Evolutionary conservation across 2,888 invertebrate species (phyloP).

Genomic region (Cordylochernes scorpioides): DNA sequence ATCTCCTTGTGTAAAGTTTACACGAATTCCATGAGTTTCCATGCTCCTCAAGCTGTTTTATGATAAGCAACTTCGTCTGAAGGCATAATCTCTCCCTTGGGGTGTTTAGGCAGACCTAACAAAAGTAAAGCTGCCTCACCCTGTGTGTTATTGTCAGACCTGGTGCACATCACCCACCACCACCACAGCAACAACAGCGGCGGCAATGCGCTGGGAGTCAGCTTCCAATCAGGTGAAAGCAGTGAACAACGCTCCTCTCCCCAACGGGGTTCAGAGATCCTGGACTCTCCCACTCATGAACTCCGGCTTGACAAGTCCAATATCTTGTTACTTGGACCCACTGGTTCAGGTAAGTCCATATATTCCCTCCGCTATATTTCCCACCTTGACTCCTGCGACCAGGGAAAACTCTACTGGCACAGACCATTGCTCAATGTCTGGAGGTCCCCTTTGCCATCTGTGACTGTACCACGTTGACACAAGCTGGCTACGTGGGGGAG

Average conservation of each 20-base stretch:
- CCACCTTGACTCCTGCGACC: constrained; percentile 5
- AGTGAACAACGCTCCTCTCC: no score
- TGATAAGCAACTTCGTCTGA: no score
- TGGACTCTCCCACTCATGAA: constrained; percentile 53
- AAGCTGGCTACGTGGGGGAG: constrained; percentile 96
- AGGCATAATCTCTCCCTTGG: no score
- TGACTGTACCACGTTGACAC: constrained; percentile 84
- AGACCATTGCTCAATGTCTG: constrained; percentile 84
- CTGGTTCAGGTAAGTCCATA: constrained; percentile 40
- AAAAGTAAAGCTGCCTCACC: no score
- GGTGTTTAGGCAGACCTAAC: no score
- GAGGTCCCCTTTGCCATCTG: constrained; percentile 98
- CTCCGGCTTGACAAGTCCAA: constrained; percentile 77
- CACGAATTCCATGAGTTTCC: no score
- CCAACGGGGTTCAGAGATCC: constrained; percentile 36
- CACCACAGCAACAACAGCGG: constrained; percentile 14
- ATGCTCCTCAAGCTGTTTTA: no score
- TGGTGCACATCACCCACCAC: not conserved
- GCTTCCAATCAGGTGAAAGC: no score
- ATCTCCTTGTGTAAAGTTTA: no score
- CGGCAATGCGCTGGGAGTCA: no score
- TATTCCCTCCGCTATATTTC: not conserved
- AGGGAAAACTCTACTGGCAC: constrained; percentile 88
- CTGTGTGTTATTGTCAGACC: no score
- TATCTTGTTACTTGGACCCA: constrained; percentile 80